A percentile compares a stretch with the other conserved stretches of the same genome.
These are phyloP conservation scores for Thecocarcelia acutangulata DNA, from an alignment of 2,888 invertebrate genomes.

Conservation along the genomic window DNA sequence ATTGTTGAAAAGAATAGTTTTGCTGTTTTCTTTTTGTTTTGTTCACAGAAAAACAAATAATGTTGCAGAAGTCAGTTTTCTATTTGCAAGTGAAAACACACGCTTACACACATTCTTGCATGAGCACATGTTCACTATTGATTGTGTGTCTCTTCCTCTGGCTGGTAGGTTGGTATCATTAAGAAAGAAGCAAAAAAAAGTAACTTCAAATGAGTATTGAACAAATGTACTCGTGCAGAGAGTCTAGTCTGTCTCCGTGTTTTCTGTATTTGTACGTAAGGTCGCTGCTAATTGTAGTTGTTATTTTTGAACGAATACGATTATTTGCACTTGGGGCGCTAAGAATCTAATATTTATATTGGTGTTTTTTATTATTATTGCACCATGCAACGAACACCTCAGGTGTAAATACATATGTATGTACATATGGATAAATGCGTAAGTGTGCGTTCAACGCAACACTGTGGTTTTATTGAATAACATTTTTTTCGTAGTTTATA, in stretches of 20 bases:
- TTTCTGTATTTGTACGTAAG: neutral
- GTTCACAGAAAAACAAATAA: slow-evolving; percentile 33
- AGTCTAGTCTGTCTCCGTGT: neutral
- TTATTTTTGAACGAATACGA: slow-evolving; percentile 33
- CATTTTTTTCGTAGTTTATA: too few species aligned
- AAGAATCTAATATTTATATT: slow-evolving; percentile 47
- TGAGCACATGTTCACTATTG: neutral
- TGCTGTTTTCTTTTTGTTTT: neutral
- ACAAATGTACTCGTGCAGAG: neutral
- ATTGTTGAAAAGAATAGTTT: slow-evolving; percentile 38
- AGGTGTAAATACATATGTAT: slow-evolving; percentile 14
- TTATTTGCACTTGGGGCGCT: slow-evolving; percentile 55
- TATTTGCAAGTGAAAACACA: neutral
- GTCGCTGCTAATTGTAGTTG: slow-evolving; percentile 47
- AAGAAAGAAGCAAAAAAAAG: neutral
- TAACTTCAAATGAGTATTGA: neutral
- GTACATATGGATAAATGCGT: too few species aligned
- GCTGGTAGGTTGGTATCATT: neutral
- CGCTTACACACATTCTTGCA: neutral
- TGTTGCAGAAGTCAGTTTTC: slow-evolving; percentile 25
- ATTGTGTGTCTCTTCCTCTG: neutral
- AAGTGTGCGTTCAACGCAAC: slow-evolving; percentile 26
- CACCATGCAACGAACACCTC: slow-evolving; percentile 39
- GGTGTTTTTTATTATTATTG: slow-evolving; percentile 11
- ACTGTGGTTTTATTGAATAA: slow-evolving; percentile 20